Evolutionary conservation across 2,888 invertebrate genomes (phyloP).

Genomic region (Chymomyza procnemis): DNA sequence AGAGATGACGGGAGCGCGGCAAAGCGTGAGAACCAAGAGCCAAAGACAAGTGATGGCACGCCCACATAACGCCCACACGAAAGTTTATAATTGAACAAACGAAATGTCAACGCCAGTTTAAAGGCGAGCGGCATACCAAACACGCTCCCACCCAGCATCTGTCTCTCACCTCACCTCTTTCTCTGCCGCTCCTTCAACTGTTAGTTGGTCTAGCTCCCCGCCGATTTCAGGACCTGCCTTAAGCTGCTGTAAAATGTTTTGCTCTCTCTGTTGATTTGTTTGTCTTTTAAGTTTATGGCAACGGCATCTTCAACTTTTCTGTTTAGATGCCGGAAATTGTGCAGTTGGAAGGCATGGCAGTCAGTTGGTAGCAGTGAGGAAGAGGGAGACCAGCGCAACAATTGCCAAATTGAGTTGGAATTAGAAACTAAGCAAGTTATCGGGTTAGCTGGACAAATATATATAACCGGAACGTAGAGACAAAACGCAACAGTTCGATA

Average conservation of each 20-base stretch:
- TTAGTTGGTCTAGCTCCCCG: not conserved
- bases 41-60: conserved; percentile 10
- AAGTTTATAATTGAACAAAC: conserved; percentile 72
- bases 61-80: conserved; percentile 40
- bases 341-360: not conserved
- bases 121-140: conserved; percentile 26
- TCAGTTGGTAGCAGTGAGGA: not conserved
- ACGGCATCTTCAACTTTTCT: conserved; percentile 23
- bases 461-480: not conserved
- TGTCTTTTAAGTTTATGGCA: conserved; percentile 44
- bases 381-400: conserved; percentile 24
- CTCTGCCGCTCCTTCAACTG: no score
- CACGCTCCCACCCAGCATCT: not conserved
- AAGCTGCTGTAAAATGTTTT: not conserved
- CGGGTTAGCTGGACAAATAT: not conserved
- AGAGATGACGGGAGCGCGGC: not conserved
- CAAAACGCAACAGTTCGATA: conserved; percentile 29
- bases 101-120: conserved; percentile 68
- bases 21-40: not conserved
- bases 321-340: conserved; percentile 45
- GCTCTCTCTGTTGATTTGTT: conserved; percentile 37
- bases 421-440: not conserved
- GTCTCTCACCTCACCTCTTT: not conserved
- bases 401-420: conserved; percentile 62
- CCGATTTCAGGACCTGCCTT: not conserved